Conservation (phyloP, 1,140 invertebrate genomes). For the Branchinecta lindahli region DNA sequence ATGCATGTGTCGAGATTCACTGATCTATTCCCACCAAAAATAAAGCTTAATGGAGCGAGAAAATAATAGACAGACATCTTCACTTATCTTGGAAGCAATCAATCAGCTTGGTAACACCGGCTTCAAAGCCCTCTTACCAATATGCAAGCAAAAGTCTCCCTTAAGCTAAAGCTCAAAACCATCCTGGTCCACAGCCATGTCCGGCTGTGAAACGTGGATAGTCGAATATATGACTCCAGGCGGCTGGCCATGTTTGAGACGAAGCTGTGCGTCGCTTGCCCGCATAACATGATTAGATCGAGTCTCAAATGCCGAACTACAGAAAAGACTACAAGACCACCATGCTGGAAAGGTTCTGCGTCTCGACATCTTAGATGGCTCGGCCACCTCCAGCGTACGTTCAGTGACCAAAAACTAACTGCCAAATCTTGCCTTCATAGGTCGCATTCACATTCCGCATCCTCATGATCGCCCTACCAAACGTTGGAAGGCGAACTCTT, state of each 20-base stretch:
- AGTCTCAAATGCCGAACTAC: constrained; percentile 5
- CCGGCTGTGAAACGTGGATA: neutral
- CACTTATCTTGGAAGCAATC: constrained; percentile 5
- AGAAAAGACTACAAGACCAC: neutral
- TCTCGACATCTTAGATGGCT: neutral
- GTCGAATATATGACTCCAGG: constrained; percentile 4
- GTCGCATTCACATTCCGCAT: constrained; percentile 2
- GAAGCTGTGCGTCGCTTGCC: constrained; percentile 3
- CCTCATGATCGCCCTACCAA: constrained; percentile 7
- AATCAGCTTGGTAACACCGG: neutral
- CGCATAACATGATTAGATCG: neutral
- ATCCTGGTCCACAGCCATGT: neutral
- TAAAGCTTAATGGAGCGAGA: constrained; percentile 1
- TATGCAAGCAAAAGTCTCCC: neutral
- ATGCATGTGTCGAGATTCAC: no score
- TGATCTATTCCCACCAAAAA: no score
- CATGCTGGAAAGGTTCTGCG: neutral
- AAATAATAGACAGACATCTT: neutral
- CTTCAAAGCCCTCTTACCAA: neutral
- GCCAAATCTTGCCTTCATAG: neutral
- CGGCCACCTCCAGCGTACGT: constrained; percentile 3
- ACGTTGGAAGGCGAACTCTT: neutral
- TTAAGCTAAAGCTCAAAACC: neutral
- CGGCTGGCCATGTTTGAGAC: neutral
- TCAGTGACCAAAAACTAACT: constrained; percentile 2